A percentile compares a stretch with the other conserved stretches of the same genome.
Conservation (phyloP, 2,888 invertebrate species). For the Lepeophtheirus nordmannii region DNA sequence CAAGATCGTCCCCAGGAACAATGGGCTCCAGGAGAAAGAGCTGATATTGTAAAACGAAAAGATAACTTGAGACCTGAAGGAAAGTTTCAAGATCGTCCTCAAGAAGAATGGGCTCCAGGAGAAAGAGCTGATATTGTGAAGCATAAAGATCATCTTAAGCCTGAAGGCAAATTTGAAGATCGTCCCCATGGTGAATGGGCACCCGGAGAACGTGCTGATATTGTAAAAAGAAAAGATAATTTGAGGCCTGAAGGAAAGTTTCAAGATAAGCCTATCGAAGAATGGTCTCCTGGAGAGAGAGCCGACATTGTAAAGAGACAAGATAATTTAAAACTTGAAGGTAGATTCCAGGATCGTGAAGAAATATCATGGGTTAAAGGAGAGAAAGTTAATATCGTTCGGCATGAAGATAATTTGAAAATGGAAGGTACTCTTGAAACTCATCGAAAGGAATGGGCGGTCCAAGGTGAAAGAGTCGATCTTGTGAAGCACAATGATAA, state of each 20-base stretch:
- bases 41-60: conserved; percentile 23
- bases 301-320: conserved; percentile 27
- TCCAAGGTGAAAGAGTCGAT: conserved; percentile 30
- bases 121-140: conserved; percentile 25
- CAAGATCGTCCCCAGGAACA: conserved; percentile 32
- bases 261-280: conserved; percentile 24
- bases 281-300: conserved; percentile 25
- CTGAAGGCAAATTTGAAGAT: conserved; percentile 26
- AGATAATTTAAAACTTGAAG: conserved; percentile 37
- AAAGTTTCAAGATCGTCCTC: conserved; percentile 15
- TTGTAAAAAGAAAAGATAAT: conserved; percentile 31
- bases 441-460: conserved; percentile 29
- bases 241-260: conserved; percentile 28
- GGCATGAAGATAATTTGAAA: conserved; percentile 24
- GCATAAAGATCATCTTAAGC: conserved; percentile 1
- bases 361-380: conserved; percentile 27
- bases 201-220: conserved; percentile 29
- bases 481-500: conserved; percentile 27
- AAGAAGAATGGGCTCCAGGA: background rate
- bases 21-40: conserved; percentile 29
- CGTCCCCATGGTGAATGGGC: conserved; percentile 29
- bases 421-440: conserved; percentile 32
- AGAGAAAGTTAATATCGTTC: conserved; percentile 16
- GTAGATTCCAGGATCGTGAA: conserved; percentile 32
- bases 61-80: background rate